Conservation (phyloP, 2,797 vertebrate species). For the Bovichtus diacanthus region DNA sequence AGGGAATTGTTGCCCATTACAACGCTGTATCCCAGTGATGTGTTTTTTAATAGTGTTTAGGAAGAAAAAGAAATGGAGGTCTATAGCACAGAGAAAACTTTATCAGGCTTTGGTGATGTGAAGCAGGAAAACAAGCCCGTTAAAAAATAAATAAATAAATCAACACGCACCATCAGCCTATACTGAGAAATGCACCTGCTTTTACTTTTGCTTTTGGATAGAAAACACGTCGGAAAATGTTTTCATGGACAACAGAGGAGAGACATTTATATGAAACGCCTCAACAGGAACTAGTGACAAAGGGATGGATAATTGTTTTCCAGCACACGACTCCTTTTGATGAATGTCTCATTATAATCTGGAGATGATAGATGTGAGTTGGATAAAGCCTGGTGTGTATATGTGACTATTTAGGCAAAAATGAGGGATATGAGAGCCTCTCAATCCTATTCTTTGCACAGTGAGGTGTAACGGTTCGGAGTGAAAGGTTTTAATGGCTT, state of each 20-base stretch:
- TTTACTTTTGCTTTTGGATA: conserved; percentile 10
- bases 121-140: neutral
- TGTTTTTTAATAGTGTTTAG: conserved; percentile 1
- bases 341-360: conserved; percentile 73
- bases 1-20: neutral
- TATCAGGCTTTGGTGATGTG: neutral
- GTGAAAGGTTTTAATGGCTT: conserved; percentile 77
- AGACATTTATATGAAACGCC: conserved; percentile 5
- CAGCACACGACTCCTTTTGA: conserved; percentile 47
- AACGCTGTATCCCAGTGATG: neutral
- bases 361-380: conserved; percentile 66
- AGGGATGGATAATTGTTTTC: conserved; percentile 58
- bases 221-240: conserved; percentile 26
- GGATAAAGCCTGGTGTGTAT: conserved; percentile 58
- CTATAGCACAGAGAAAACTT: neutral
- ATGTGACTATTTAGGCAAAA: conserved; percentile 65
- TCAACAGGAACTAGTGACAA: conserved; percentile 37
- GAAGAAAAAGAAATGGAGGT: neutral
- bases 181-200: conserved; percentile 1
- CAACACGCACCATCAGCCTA: neutral
- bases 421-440: conserved; percentile 57
- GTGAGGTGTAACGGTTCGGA: conserved; percentile 63
- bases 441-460: conserved; percentile 62
- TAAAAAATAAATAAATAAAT: neutral
- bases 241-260: conserved; percentile 11